Percentiles rank a stretch among this genome's conserved stretches.
These are phyloP conservation scores for Cyprinodon variegatus DNA, from an alignment of 2,113 vertebrate genomes.

Conservation along the genomic window DNA sequence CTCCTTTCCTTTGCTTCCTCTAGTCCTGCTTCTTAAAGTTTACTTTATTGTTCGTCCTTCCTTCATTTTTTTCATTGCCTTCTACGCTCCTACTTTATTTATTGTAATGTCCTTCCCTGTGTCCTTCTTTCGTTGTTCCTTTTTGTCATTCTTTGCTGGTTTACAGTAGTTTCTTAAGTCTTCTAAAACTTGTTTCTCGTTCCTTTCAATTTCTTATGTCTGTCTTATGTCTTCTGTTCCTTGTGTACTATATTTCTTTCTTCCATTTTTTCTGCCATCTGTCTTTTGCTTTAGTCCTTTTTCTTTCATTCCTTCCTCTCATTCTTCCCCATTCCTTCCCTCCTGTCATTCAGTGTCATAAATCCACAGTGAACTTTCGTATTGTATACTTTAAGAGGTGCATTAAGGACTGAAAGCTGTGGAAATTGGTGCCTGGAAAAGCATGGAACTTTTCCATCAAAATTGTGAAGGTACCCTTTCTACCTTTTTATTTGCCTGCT, in stretches of 20 bases:
- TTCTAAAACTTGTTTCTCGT: not conserved
- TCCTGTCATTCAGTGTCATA: not conserved
- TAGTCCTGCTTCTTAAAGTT: not conserved
- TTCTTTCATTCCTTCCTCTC: not conserved
- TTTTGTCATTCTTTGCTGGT: not conserved
- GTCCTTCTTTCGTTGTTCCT: not conserved
- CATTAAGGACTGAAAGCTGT: not conserved
- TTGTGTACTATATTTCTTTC: not conserved
- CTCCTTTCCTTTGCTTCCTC: not conserved
- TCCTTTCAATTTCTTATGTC: not conserved
- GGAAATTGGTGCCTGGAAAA: not conserved
- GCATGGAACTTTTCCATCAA: not conserved
- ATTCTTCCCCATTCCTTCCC: not conserved
- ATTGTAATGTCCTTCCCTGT: not conserved
- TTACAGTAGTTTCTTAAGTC: not conserved
- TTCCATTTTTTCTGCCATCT: not conserved
- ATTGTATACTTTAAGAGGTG: not conserved
- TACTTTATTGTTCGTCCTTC: not conserved
- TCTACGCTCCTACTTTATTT: not conserved
- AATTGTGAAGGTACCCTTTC: not conserved
- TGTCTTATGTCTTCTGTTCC: not conserved
- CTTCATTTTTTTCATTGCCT: not conserved
- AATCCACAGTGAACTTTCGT: not conserved
- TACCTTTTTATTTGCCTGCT: constrained; percentile 18
- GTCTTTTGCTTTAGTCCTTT: not conserved